Base-by-base conservation (phyloP, 2,113 vertebrate species). In the Sapajus apella region DNA sequence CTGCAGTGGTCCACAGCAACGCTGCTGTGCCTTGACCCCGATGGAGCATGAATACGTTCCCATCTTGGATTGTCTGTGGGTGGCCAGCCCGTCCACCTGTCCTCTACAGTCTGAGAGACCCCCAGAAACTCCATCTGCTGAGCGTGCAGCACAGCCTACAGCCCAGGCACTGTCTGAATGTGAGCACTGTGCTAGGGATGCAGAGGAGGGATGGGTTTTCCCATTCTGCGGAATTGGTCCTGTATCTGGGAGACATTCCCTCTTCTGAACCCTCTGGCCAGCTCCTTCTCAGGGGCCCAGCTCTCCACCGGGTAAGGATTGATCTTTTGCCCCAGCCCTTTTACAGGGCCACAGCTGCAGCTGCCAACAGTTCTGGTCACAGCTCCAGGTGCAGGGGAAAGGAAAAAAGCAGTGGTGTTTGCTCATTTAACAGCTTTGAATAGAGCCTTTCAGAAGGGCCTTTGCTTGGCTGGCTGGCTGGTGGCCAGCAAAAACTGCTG, bases 391-490 rank as follows among this genome's bases (percentile, higher is more conserved):
- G 92, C 90, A 96, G 43, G 66, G 84, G 76, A 94, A 84, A 95
- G 96, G 97, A 93, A 96, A 98, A 98, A 96, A 58, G 87, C 3
- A 0, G 3, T 87, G 27, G 80, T 11, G 0, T 98, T 98, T 97
- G 89, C 84, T 97, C 84, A 88, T 79, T 95, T 90, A 40, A 81
- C 82, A 95, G 27, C 84, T 97, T 92, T 98, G 90, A 86, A 90
- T 98, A 83, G 94, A 81, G 25, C 87, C 94, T 98, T 97, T 98
- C 98, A 98, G 97, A 94, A 97, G 95, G 87, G 58, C 89, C 84
- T 97, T 82, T 96, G 94, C 98, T 95, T 0, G 0, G 68, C 66
- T 72, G 85, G 43, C 72, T 90, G 82, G 43, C 80, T 47, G 43
- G 64, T 5, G 6, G 72, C 90, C 88, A 20, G n/a, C 37, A 70